Evolutionary conservation across 2,797 vertebrate species (phyloP).

Genomic region (Ceryle rudis): DNA sequence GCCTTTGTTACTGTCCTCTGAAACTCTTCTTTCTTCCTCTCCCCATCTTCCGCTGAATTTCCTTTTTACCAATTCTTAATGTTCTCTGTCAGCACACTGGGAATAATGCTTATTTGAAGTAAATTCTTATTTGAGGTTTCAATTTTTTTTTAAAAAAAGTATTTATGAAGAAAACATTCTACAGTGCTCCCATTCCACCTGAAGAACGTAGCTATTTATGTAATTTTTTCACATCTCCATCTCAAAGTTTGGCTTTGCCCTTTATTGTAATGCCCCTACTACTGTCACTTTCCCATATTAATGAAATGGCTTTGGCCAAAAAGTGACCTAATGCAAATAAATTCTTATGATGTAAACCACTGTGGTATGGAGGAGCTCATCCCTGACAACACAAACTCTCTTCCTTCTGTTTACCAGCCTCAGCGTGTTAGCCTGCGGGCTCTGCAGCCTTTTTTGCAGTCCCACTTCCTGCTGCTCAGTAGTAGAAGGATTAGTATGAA

Average conservation of each 20-base stretch:
- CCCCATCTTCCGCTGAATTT: not conserved
- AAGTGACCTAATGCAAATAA: not conserved
- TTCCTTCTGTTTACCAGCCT: not conserved
- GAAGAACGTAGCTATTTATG: not conserved
- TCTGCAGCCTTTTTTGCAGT: not conserved
- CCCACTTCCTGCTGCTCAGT: not conserved
- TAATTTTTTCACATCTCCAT: not conserved
- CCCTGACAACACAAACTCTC: not conserved
- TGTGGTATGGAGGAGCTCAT: not conserved
- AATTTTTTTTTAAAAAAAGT: not conserved
- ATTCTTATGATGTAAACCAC: not conserved
- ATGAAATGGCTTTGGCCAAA: not conserved
- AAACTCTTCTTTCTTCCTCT: not conserved
- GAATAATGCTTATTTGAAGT: not conserved
- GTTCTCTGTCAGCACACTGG: not conserved
- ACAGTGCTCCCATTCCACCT: not conserved
- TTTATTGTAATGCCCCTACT: not conserved
- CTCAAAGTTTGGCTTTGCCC: not conserved
- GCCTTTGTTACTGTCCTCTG: not conserved
- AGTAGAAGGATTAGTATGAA: not conserved
- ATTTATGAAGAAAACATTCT: not conserved
- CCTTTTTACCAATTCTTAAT: not conserved
- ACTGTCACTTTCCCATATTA: not conserved
- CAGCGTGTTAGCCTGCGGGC: not conserved
- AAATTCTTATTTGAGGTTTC: not conserved